These are phyloP conservation scores for Ganaspis sp. DNA, from an alignment of 1,140 invertebrate species.

Conservation along the genomic window DNA sequence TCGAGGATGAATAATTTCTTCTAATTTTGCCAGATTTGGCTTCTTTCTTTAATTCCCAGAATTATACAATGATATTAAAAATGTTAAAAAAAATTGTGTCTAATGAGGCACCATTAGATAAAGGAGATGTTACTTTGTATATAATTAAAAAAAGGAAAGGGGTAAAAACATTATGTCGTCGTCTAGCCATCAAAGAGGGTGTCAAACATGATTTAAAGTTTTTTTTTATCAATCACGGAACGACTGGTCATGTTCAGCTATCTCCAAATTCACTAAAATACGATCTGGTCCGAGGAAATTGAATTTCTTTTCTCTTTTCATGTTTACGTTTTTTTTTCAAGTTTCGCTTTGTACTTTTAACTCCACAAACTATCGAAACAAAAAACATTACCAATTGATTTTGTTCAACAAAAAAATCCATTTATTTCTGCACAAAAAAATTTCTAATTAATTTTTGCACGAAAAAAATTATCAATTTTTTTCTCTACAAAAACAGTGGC, in stretches of 20 bases:
- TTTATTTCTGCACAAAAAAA: no score
- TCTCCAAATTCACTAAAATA: slow-evolving; percentile 64
- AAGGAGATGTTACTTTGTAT: neutral
- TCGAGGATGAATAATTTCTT: slow-evolving; percentile 5
- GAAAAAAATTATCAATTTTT: no score
- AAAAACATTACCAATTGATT: no score
- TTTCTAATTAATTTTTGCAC: no score
- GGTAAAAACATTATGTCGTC: neutral
- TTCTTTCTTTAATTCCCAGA: neutral
- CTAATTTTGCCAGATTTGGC: neutral
- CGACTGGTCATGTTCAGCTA: slow-evolving; percentile 72
- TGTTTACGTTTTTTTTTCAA: neutral
- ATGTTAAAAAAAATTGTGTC: neutral
- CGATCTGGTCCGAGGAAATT: slow-evolving; percentile 35
- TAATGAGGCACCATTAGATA: neutral
- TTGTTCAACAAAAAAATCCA: no score
- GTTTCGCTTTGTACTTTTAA: neutral
- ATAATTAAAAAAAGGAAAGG: neutral
- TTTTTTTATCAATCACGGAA: slow-evolving; percentile 34
- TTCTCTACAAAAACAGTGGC: no score
- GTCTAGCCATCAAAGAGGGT: neutral
- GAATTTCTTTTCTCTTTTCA: neutral
- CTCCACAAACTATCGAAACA: no score
- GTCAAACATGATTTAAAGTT: neutral
- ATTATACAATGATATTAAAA: neutral